phyloP scores from a whole-genome alignment of 2,888 invertebrate genomes.

The Argynnis bischoffii region DNA sequence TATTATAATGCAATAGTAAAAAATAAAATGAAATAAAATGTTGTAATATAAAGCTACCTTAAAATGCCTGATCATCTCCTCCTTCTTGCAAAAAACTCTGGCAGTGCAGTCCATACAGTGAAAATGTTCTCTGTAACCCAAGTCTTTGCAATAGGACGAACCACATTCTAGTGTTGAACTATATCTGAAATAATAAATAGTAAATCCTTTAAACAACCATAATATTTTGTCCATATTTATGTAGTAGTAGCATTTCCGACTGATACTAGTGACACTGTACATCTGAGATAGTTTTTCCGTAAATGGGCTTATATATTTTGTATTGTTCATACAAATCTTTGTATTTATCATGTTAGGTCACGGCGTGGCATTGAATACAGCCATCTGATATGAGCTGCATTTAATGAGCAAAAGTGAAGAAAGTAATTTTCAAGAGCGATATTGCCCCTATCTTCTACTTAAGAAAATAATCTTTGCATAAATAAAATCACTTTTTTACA shows the following conservation, averaged over 20 bases:
- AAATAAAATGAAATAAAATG: no score
- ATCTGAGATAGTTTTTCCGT: no score
- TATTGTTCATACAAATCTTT: no score
- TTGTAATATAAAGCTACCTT: conserved; percentile 67
- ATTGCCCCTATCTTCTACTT: no score
- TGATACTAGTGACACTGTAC: background rate
- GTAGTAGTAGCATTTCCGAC: background rate
- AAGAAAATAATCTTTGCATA: no score
- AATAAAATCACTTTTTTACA: background rate
- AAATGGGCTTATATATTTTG: no score
- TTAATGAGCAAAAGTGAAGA: no score
- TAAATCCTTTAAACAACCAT: background rate
- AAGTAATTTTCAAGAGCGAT: no score
- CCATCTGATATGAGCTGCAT: no score
- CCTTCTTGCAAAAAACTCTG: conserved; percentile 97
- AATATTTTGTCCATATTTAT: background rate
- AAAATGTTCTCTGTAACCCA: conserved; percentile 96
- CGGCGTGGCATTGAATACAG: no score
- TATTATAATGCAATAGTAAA: no score
- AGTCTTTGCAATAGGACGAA: conserved; percentile 91
- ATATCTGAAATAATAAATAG: conserved; percentile 73
- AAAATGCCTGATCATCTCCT: conserved; percentile 99
- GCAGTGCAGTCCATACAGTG: conserved; percentile 90
- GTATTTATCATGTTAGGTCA: no score
- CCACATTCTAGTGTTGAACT: conserved; percentile 92